phyloP scores from a whole-genome alignment of 2,113 vertebrate genomes.

The Phaethon lepturus region DNA sequence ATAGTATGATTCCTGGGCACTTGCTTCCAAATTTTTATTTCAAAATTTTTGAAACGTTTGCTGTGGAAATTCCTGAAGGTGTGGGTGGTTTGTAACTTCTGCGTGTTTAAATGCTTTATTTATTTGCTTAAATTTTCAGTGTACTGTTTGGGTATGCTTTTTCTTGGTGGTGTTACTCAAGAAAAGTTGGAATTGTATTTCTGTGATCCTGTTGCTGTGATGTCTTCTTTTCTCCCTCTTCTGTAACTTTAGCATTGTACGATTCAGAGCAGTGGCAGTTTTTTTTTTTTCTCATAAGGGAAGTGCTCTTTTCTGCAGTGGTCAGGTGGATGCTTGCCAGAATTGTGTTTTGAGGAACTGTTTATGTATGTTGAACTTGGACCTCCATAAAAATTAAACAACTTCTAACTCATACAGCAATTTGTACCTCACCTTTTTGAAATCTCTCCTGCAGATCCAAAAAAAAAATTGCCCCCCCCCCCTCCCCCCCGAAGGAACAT shows the following conservation, averaged over 20 bases:
- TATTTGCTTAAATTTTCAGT: background rate
- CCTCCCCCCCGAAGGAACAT: background rate
- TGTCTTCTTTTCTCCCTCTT: background rate
- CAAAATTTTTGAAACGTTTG: background rate
- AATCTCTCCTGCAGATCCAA: background rate
- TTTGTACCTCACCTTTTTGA: background rate
- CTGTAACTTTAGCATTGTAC: background rate
- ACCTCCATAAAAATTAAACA: background rate
- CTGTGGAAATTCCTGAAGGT: conserved; percentile 6
- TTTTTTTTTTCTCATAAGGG: background rate
- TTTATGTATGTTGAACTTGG: conserved; percentile 1
- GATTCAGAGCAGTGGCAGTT: background rate
- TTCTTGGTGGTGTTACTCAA: background rate
- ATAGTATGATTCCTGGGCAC: background rate
- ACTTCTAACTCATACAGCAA: background rate
- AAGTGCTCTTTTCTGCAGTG: background rate
- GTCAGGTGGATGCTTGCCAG: conserved; percentile 22
- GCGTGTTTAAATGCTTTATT: background rate
- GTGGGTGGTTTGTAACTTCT: background rate
- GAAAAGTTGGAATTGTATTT: background rate
- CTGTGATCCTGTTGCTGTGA: background rate
- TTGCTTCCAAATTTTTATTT: background rate
- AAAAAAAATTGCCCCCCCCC: no score
- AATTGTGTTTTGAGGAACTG: conserved; percentile 34
- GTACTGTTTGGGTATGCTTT: background rate